Conservation (phyloP, 2,888 invertebrate species). For the Pogonocherus hispidulus region DNA sequence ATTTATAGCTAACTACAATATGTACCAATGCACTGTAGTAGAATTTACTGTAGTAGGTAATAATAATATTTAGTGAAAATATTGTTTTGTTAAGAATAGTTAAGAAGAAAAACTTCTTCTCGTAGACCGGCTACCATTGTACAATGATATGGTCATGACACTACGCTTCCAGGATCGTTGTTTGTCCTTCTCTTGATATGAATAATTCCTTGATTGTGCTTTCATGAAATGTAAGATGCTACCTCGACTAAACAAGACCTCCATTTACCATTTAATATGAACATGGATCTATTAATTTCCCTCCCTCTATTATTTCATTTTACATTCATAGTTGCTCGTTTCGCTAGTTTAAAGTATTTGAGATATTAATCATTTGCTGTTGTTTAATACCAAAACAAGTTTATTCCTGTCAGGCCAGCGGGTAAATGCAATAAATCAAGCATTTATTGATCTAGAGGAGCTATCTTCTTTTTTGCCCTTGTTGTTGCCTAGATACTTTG, state of each 20-base stretch:
- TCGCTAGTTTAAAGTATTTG: background rate
- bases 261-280: slow-evolving; percentile 28
- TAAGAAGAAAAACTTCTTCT: no score
- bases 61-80: no score
- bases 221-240: slow-evolving; percentile 31
- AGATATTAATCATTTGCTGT: slow-evolving; percentile 12
- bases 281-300: slow-evolving; percentile 28
- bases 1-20: no score
- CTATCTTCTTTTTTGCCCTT: no score
- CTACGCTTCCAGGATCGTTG: slow-evolving; percentile 49
- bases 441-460: background rate
- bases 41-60: no score
- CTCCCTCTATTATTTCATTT: slow-evolving; percentile 17
- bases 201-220: slow-evolving; percentile 35
- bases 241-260: slow-evolving; percentile 26
- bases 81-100: no score
- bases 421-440: slow-evolving; percentile 1
- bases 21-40: no score
- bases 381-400: slow-evolving; percentile 14
- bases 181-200: slow-evolving; percentile 46
- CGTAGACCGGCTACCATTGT: no score
- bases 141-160: background rate
- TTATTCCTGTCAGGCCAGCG: background rate
- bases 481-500: no score
- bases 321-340: slow-evolving; percentile 22